Evolutionary conservation across 1,140 invertebrate genomes (phyloP), one percentile per base, ranked within the genome.

Genomic region (Rhagoletis zephyria): DNA sequence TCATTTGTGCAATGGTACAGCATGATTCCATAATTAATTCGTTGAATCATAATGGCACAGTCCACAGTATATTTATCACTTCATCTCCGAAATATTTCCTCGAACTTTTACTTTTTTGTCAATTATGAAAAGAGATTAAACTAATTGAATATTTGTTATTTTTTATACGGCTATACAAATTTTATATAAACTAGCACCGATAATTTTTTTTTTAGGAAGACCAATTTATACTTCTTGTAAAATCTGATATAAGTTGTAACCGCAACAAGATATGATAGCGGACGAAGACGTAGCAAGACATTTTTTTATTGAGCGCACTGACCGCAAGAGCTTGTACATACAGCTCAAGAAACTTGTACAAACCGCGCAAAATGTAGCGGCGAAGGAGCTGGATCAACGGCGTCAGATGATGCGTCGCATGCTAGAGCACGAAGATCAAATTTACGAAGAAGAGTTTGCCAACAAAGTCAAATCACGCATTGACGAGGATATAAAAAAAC

Each of bases 381-480:
- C 48, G 0, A 87, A 90, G 6, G 91, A 92, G 81, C 85, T 92
- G 12, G 81, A 87, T 9, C 88, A 89, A 45, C 88, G 91, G 2
- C 90, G 89, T 48, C 5, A 0, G 0, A 88, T 88, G 2, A 14
- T 92, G 30, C 90, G 90, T 74, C 14, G 59, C 2, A 63, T 90
- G 85, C 88, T 92, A 7, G 91, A 92, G 0, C 30, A 85, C 14
- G 91, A 92, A 87, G 91, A 92, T 56, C 89, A 89, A 89, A 45
- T 87, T 7, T 92, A 89, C 85, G 90, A 92, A 85, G 70, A 90
- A 60, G 91, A 92, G 85, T 92, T 92, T 67, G 88, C 91, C 2
- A 88, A 88, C 77, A 91, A 90, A 64, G 91, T 92, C 9, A 90
- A 88, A 74, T 89, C 90, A 19, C 91, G 91, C 16, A 89, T 91